A percentile compares a stretch with the other conserved stretches of the same genome.
Evolutionary conservation across 92 coral and sea anemone species (phyloP).

Genomic region (Nematostella vectensis): DNA sequence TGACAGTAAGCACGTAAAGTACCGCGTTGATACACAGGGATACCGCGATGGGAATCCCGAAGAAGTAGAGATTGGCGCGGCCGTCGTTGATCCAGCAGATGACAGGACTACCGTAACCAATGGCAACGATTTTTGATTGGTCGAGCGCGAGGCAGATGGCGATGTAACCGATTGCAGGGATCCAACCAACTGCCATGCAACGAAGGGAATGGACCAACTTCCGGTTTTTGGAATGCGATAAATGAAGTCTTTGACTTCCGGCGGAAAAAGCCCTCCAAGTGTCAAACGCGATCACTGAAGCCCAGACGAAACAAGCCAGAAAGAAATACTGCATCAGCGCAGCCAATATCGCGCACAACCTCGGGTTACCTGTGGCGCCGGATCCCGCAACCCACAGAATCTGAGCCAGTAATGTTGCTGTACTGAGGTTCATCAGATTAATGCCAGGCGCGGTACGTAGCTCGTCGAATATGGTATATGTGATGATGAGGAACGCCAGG

Average conservation of each 20-base stretch:
- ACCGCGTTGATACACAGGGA: constrained; percentile 18
- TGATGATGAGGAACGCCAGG: constrained; percentile 29
- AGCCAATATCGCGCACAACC: constrained; percentile 33
- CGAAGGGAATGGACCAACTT: constrained; percentile 4
- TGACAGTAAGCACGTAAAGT: constrained; percentile 28
- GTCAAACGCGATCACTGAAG: constrained; percentile 51
- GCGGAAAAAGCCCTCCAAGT: constrained; percentile 50
- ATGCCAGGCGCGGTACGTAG: constrained; percentile 63
- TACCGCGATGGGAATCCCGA: constrained; percentile 26
- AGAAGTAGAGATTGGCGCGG: constrained; percentile 22
- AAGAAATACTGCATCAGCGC: constrained; percentile 35
- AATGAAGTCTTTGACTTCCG: constrained; percentile 12
- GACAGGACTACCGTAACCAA: constrained; percentile 18
- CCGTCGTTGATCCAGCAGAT: constrained; percentile 33
- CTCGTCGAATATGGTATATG: constrained; percentile 41
- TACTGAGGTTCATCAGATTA: constrained; percentile 37
- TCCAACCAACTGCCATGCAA: constrained; percentile 43
- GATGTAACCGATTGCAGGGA: constrained; percentile 23
- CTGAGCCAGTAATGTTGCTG: constrained; percentile 22
- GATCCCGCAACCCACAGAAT: constrained; percentile 35
- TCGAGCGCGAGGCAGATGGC: constrained; percentile 33
- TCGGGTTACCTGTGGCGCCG: constrained; percentile 18
- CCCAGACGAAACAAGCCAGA: constrained; percentile 51
- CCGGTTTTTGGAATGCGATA: constrained; percentile 9
- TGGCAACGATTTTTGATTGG: constrained; percentile 16